Conservation (phyloP, 1,140 invertebrate species). For the Heliconius nattereri region DNA sequence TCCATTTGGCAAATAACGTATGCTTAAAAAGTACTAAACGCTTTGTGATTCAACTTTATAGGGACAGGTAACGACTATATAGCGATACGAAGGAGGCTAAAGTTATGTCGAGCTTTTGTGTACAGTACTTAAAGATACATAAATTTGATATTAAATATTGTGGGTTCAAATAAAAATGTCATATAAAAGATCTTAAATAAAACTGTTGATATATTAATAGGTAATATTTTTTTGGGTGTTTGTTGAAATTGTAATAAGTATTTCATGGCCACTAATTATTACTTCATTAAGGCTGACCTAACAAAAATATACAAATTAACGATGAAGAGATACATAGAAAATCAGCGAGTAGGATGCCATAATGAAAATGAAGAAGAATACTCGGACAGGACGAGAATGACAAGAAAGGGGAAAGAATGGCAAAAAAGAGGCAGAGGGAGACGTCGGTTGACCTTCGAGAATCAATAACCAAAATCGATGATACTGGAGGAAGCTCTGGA, state of each 20-base stretch:
- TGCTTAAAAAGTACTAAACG: constrained; percentile 9
- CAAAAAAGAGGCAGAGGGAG: too few relatives aligned
- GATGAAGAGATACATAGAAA: too few relatives aligned
- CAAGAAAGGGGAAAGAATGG: too few relatives aligned
- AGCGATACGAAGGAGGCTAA: background rate
- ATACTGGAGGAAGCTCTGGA: too few relatives aligned
- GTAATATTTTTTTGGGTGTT: background rate
- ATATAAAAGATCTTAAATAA: background rate
- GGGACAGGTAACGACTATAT: background rate
- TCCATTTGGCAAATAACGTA: background rate
- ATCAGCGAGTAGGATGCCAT: too few relatives aligned
- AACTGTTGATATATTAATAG: background rate
- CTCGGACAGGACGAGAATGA: too few relatives aligned
- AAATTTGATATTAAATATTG: background rate
- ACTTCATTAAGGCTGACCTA: too few relatives aligned
- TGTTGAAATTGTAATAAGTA: background rate
- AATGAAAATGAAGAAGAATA: too few relatives aligned
- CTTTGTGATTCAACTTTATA: constrained; percentile 9
- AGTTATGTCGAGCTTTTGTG: background rate
- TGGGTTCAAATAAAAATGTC: background rate
- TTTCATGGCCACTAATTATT: too few relatives aligned
- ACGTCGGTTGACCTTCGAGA: too few relatives aligned
- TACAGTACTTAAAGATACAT: background rate
- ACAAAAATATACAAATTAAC: too few relatives aligned
- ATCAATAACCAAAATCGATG: too few relatives aligned